Evolutionary conservation across 1,140 invertebrate species (phyloP), one percentile per base, ranked within the genome.

Genomic region (Microplitis demolitor): DNA sequence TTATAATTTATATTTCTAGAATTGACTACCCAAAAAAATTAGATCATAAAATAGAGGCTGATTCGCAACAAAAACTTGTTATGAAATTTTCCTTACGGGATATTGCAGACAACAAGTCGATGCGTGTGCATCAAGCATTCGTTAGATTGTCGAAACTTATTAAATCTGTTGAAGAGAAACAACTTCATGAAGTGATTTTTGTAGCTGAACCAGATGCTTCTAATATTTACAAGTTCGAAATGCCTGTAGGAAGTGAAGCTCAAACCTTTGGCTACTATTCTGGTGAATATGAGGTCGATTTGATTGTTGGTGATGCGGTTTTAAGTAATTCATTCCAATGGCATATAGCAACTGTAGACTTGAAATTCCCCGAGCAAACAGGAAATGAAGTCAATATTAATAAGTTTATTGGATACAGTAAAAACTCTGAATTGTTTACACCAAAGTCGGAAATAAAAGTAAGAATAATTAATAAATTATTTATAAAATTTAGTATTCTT

Each of bases 81-180:
- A 87, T 98, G 70, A 94, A 94, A 81, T 96, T 98, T 84, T 84
- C 89, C 0, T 85, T 98, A 1, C 91, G 91, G 69, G 95, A 97
- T 84, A 91, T 92, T 76, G 85, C 87, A n/a, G 90, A 80, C 66
- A 90, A 88, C 60, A 91, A 92, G 80, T 75, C 91, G 0, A 90
- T 97, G 73, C 86, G 90, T 50, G 94, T 96, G 37, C 97, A 99
- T 85, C 97, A 99, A 88, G 94, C 96, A 0, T 99, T 99, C 87
- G 91, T 99, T 4, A 90, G 94, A 24, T 89, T 99, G 24, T 89
- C 88, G 34, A 87, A 84, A 1, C 62, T 73, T 0, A 76, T 78
- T 1, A 50, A 66, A 9, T 68, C 60, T 0, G 88, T 86, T 2
- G 87, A 93, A 79, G 82, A 87, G 14, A 88, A 91, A 62, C 90